Evolutionary conservation across 1,140 invertebrate species (phyloP).

Genomic region (Bombus superbus): DNA sequence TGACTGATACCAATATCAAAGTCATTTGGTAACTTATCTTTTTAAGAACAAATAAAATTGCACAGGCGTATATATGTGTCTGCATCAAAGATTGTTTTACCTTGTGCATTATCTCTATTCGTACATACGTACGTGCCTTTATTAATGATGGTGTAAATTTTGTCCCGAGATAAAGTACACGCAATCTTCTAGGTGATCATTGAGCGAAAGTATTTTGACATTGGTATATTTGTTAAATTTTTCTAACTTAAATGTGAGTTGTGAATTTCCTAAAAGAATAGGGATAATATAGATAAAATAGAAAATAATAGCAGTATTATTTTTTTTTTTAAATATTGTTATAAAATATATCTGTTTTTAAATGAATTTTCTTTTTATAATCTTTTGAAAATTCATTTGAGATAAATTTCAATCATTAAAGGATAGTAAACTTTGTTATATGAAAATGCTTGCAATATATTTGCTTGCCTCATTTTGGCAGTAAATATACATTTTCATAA

Average conservation of each 20-base stretch:
- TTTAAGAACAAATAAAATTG: slow-evolving; percentile 23
- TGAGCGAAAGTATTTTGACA: not conserved
- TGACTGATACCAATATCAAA: slow-evolving; percentile 21
- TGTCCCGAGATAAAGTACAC: no score
- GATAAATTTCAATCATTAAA: not conserved
- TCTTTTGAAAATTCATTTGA: not conserved
- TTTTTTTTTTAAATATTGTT: not conserved
- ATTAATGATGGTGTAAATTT: not conserved
- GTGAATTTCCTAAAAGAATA: not conserved
- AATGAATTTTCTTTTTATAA: no score
- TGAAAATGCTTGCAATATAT: not conserved
- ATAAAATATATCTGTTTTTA: not conserved
- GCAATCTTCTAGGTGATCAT: not conserved
- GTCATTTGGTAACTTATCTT: slow-evolving; percentile 20
- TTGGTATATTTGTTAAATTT: not conserved
- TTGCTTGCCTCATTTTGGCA: no score
- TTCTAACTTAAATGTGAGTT: not conserved
- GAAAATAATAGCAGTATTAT: not conserved
- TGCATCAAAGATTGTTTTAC: slow-evolving; percentile 28
- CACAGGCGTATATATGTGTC: not conserved
- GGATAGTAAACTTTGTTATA: not conserved
- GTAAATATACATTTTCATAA: not conserved
- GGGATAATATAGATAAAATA: not conserved
- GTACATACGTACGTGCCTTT: slow-evolving; percentile 12
- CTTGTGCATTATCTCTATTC: slow-evolving; percentile 29